Percentiles rank a stretch among this genome's conserved stretches.
phyloP scores from a whole-genome alignment of 1,140 invertebrate species.

The Calephelis virginiensis region DNA sequence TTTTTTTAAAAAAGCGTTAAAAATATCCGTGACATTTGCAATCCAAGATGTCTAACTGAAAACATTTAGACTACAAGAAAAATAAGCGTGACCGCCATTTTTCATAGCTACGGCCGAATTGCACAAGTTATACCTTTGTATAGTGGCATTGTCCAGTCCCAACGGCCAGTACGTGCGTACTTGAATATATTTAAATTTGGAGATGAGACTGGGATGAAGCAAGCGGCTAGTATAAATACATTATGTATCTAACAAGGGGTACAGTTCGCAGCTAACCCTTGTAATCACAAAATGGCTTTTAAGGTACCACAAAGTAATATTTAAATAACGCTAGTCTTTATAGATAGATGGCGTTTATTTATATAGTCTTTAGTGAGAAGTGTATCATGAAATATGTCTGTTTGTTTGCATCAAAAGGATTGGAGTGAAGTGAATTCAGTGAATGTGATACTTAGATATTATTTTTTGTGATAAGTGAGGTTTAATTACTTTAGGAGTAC shows the following conservation, averaged over 20 bases:
- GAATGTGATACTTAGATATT: constrained; percentile 37
- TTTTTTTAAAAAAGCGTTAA: neutral
- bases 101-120: constrained; percentile 56
- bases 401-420: no score
- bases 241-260: constrained; percentile 55
- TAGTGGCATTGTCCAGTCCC: constrained; percentile 69
- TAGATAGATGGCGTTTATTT: neutral
- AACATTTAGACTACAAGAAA: constrained; percentile 49
- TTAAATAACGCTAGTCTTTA: no score
- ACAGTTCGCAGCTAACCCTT: constrained; percentile 66
- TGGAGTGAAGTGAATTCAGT: constrained; percentile 43
- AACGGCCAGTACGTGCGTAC: constrained; percentile 71
- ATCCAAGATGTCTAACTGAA: constrained; percentile 19
- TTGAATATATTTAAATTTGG: constrained; percentile 78
- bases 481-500: no score
- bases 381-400: constrained; percentile 26
- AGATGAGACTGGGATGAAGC: constrained; percentile 70
- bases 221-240: constrained; percentile 68
- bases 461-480: neutral
- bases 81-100: constrained; percentile 60
- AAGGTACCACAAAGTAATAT: constrained; percentile 47
- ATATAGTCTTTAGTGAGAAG: constrained; percentile 45
- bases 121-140: constrained; percentile 68
- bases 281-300: constrained; percentile 64
- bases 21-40: constrained; percentile 9